phyloP scores from a whole-genome alignment of 2,113 vertebrate genomes.

The Tachysurus vachellii region DNA sequence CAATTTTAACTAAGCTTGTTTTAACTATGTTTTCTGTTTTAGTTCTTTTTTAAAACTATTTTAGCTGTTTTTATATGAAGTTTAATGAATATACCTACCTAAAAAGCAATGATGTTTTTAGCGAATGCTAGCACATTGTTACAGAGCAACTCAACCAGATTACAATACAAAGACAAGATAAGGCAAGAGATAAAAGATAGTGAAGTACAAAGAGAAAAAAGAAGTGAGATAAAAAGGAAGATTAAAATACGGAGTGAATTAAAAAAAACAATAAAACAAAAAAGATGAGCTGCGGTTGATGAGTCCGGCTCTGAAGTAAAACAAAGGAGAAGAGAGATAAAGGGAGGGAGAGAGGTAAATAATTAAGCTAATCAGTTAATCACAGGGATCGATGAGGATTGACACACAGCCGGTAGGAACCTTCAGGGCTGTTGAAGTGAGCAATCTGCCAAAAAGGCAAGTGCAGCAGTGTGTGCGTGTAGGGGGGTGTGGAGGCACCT shows the following conservation, averaged over 20 bases:
- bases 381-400: conserved; percentile 58
- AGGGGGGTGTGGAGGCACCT: conserved; percentile 72
- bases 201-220: conserved; percentile 19
- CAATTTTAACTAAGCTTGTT: neutral
- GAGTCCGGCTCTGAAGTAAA: neutral
- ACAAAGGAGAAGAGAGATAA: conserved; percentile 8
- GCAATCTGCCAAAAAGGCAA: conserved; percentile 69
- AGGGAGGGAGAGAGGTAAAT: neutral
- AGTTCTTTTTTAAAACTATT: neutral
- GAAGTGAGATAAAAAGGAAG: conserved; percentile 5
- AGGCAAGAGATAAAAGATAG: neutral
- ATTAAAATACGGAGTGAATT: conserved; percentile 22
- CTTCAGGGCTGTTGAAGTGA: conserved; percentile 39
- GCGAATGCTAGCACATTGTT: neutral
- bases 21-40: neutral
- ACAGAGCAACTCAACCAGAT: neutral
- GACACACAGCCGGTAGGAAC: conserved; percentile 31
- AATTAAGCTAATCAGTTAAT: conserved; percentile 57
- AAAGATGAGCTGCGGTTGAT: conserved; percentile 1
- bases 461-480: conserved; percentile 62
- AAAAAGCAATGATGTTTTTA: neutral
- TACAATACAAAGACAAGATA: conserved; percentile 23
- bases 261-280: no score
- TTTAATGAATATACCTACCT: neutral
- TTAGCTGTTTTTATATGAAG: neutral